phyloP scores from a whole-genome alignment of 2,888 invertebrate genomes.

The Notodonta ziczac region DNA sequence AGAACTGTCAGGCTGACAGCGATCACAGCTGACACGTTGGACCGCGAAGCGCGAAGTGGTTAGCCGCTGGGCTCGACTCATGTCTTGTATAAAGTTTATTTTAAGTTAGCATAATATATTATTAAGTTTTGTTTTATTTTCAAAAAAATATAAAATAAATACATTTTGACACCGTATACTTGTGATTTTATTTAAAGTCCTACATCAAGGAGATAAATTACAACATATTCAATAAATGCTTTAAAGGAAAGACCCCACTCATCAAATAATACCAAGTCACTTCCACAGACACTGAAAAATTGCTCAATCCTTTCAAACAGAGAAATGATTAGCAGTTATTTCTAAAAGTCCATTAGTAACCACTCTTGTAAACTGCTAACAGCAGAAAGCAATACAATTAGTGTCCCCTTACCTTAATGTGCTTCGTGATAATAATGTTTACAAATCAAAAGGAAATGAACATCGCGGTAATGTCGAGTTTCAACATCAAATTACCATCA shows the following conservation, averaged over 20 bases:
- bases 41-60: conserved; percentile 65
- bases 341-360: neutral
- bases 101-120: conserved; percentile 76
- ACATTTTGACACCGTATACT: conserved; percentile 82
- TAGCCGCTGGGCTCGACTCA: conserved; percentile 71
- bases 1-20: conserved; percentile 29
- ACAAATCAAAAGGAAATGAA: conserved; percentile 28
- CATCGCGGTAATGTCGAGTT: conserved; percentile 19
- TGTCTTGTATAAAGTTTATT: conserved; percentile 81
- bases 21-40: conserved; percentile 37
- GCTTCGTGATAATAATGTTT: conserved; percentile 37
- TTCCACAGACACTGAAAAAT: too few species aligned
- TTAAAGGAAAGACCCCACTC: too few species aligned
- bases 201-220: neutral
- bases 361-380: neutral
- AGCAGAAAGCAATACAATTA: conserved; percentile 13
- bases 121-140: conserved; percentile 76
- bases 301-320: too few species aligned
- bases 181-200: conserved; percentile 28
- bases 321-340: conserved; percentile 5
- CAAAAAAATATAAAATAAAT: conserved; percentile 73
- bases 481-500: conserved; percentile 28
- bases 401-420: neutral
- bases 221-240: too few species aligned
- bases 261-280: too few species aligned